Evolutionary conservation across 2,797 vertebrate genomes (phyloP), one percentile per base, ranked within the genome.

Genomic region (Uromys caudimaculatus): DNA sequence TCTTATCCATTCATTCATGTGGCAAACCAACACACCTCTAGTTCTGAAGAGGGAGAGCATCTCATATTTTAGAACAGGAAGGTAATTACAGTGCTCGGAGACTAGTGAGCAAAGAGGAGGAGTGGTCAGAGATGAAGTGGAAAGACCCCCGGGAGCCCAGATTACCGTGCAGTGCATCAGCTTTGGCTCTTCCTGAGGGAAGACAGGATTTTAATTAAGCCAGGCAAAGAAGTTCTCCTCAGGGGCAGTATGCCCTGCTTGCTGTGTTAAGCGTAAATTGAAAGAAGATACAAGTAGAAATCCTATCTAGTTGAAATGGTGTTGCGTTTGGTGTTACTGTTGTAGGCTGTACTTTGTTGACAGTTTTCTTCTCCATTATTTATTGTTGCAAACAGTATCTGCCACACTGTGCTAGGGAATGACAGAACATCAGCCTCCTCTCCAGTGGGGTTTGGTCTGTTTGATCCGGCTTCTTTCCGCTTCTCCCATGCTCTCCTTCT

Each of bases 91-190:
- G 29, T 78, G 17, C 16, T 50, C 52, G 4, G 29, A 64, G 44
- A 58, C 10, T 47, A 24, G 50, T 38, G 24, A n/a, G 3, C 3
- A 41, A 2, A 41, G 19, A 14, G 0, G 6, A 10, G 7, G 52
- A 58, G 27, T 82, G 35, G 35, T 75, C 50, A 81, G 29, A 78
- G 21, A n/a, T 86, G 71, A 90, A 2, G 44, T 52, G 54, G 23
- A 90, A 35, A 77, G 35, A 52, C 12, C 13, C 35, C 10, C 6
- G 24, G 16, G 38, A 76, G 27, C 41, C 17, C 29, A 27, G 29
- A 24, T 16, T 50, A 12, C 4, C 29, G 3, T 32, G 0, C 1
- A 17, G 3, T 32, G 0, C 1, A 17, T 17, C n/a, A 14, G 7
- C 16, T 83, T 58, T 52, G 62, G n/a, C 47, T 84, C 93, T 95